These are phyloP conservation scores for Cactoblastis cactorum DNA, from an alignment of 2,888 invertebrate species.

Conservation along the genomic window DNA sequence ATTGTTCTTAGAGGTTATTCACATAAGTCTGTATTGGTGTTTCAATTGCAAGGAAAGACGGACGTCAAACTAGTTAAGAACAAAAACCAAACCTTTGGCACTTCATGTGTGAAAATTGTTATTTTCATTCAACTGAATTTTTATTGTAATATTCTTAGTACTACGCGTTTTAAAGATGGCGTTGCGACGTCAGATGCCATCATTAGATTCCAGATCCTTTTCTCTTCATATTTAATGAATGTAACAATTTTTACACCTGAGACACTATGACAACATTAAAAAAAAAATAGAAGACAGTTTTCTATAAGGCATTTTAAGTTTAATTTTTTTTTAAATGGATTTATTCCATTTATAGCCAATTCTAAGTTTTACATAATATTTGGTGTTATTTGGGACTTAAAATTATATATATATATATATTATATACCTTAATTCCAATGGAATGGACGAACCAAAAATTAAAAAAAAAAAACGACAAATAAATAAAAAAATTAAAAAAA, in stretches of 20 bases:
- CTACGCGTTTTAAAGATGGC: background rate
- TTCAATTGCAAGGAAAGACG: conserved; percentile 51
- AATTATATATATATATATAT: conserved; percentile 36
- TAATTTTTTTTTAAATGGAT: conserved; percentile 17
- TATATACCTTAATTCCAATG: conserved; percentile 37
- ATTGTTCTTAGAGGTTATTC: conserved; percentile 60
- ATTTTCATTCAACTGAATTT: conserved; percentile 22
- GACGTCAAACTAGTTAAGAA: conserved; percentile 33
- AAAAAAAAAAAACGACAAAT: conserved; percentile 24
- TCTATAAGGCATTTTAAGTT: conserved; percentile 26
- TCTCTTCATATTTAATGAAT: conserved; percentile 11
- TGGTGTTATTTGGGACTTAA: conserved; percentile 67
- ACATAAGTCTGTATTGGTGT: conserved; percentile 69
- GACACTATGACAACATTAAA: conserved; percentile 20
- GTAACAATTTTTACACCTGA: conserved; percentile 23
- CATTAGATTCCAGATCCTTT: background rate
- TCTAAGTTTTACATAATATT: conserved; percentile 44
- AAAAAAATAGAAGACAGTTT: conserved; percentile 20
- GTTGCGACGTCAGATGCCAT: too few species aligned
- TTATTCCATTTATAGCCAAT: conserved; percentile 31
- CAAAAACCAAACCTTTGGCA: conserved; percentile 40
- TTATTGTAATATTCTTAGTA: background rate
- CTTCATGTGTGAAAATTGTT: conserved; percentile 41
- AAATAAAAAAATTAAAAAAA: conserved; percentile 23
- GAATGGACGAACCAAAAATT: conserved; percentile 36